Base-by-base conservation (phyloP, 1,140 invertebrate genomes). In the Drosophila ananassae region DNA sequence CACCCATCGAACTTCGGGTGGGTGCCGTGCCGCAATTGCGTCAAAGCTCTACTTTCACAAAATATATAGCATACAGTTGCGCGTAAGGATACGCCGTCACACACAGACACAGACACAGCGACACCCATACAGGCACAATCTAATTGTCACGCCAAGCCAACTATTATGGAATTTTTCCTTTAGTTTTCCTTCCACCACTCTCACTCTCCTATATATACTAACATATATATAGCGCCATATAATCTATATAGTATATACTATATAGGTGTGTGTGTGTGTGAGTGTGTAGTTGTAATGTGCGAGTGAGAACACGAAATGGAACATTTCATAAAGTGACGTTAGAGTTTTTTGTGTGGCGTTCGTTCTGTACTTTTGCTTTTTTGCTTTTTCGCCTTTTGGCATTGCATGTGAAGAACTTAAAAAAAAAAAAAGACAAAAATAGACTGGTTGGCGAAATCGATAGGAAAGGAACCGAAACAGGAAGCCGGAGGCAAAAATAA, bases 71-170 rank as follows among this genome's bases (percentile, higher is more conserved):
- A 77, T 17, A 44, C 32, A 55, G 5, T 39, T 10, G 17, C 44
- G 44, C 44, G 44, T 47, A 47, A 47, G 44, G 13, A 60, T n/a
- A 58, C 47, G 48, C 13, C 5, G 10, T 4, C 57, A 63, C 22
- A 47, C 24, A 17, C 17, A 17, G 17, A 17, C 17, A 17, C 17
- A 17, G 17, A 17, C 17, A 0, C 17, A 17, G 17, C 17, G 17
- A 17, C 34, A 51, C 46, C 53, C 50, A 75, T 12, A 77, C 54
- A 52, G 6, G 6, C 25, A 61, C 81, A 85, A 82, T 82, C 74
- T 85, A 85, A 85, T 85, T 87, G 82, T 85, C 82, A 87, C 82
- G 82, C 78, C 83, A 85, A 82, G 82, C 69, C 71, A 85, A 87
- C 82, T 85, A 82, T 85, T 85, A 85, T 82, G 82, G 82, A 87